Evolutionary conservation across 1,140 invertebrate genomes (phyloP), one percentile per base, ranked within the genome.

Genomic region (Dinoponera quadriceps): DNA sequence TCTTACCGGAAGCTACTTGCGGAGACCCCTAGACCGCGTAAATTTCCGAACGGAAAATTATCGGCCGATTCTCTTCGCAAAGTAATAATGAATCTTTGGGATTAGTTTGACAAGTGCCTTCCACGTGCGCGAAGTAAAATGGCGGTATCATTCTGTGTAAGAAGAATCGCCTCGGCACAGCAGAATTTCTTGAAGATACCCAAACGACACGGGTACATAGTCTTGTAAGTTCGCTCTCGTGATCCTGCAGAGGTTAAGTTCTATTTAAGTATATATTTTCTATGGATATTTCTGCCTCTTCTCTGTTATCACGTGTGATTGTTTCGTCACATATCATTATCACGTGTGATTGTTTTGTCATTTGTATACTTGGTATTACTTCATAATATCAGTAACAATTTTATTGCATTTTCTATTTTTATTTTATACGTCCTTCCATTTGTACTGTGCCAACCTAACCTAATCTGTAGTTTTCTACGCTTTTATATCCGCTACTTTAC

Each of bases 121-220:
- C n/a, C n/a, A n/a, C 0, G 18, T 9, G 16, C 71, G 3, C 38
- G 92, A 69, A 80, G 4, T 44, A 92, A 71, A 81, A 94, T 94
- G 93, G 93, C 93, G 33, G 88, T 92, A 0, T 87, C 94, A 5
- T 90, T 94, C 54, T 92, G 90, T 27, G 86, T 91, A 1, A 93
- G 90, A 75, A 91, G 91, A 82, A 82, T 94, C 38, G 72, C 92
- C 44, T 85, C 92, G 16, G 89, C 91, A 14, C 91, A 84, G 54
- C 91, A 87, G 44, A 92, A 63, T 78, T 80, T 93, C n/a, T 85
- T 91, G 5, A 93, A 94, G 90, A 87, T 91, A 59, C 89, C 91
- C 25, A 92, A 89, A 83, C 85, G 94, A 84, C 92, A 92, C 82
- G 94, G 94, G 80, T 95, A 94, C 68, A 93, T 95, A 72, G 93